phyloP scores from a whole-genome alignment of 1,140 invertebrate species.

The Zaprionus nigranus region DNA sequence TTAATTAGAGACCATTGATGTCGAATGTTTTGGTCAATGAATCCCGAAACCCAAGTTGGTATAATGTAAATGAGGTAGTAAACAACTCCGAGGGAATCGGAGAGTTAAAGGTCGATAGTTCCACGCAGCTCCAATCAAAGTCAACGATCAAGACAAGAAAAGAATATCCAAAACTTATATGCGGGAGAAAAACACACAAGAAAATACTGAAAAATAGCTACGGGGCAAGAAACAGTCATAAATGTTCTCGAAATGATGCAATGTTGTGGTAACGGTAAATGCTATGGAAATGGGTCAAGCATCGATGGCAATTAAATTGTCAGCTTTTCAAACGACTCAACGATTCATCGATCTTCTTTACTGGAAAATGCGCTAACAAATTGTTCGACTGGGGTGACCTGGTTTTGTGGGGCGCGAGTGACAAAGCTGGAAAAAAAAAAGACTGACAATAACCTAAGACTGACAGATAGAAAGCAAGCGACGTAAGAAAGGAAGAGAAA shows the following conservation, averaged over 20 bases:
- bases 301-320: conserved; percentile 64
- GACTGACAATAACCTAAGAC: conserved; percentile 28
- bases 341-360: conserved; percentile 51
- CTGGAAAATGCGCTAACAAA: conserved; percentile 56
- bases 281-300: conserved; percentile 60
- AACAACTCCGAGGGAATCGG: neutral
- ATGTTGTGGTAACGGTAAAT: conserved; percentile 55
- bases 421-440: conserved; percentile 16
- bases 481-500: conserved; percentile 17
- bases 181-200: conserved; percentile 13
- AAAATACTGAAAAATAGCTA: conserved; percentile 19
- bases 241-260: conserved; percentile 56
- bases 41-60: conserved; percentile 27
- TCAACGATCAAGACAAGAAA: conserved; percentile 38
- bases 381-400: conserved; percentile 46
- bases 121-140: conserved; percentile 39
- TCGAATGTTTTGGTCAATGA: conserved; percentile 42
- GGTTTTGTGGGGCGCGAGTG: conserved; percentile 28
- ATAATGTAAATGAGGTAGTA: conserved; percentile 48
- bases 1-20: conserved; percentile 63
- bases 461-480: conserved; percentile 22
- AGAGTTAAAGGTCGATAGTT: neutral
- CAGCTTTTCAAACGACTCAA: conserved; percentile 53
- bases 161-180: conserved; percentile 22
- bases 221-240: conserved; percentile 11